These are phyloP conservation scores for Phaonia tiefii DNA, from an alignment of 2,888 invertebrate genomes.

Conservation along the genomic window DNA sequence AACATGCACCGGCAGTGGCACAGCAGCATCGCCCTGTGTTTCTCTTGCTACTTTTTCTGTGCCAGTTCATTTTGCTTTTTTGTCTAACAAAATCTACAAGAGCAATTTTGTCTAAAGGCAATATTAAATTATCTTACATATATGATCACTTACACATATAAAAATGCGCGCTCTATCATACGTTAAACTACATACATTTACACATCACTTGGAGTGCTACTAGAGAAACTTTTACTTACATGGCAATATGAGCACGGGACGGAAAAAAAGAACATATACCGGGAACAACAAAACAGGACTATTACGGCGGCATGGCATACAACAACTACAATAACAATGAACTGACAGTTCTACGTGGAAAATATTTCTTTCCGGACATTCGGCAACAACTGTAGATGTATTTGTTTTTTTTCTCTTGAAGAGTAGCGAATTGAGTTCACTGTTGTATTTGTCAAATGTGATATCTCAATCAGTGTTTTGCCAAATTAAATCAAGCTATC, in stretches of 20 bases:
- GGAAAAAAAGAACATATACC: neutral
- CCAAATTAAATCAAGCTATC: too few species aligned
- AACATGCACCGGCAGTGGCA: constrained; percentile 42
- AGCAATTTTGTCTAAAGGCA: constrained; percentile 57
- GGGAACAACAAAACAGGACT: too few species aligned
- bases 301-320: neutral
- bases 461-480: too few species aligned
- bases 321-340: constrained; percentile 24
- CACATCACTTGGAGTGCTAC: constrained; percentile 22
- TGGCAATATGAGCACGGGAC: constrained; percentile 28
- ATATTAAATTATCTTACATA: constrained; percentile 63
- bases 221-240: constrained; percentile 56
- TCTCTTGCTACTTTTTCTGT: constrained; percentile 1
- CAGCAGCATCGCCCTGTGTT: constrained; percentile 7
- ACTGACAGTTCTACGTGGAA: neutral
- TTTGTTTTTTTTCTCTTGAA: constrained; percentile 5
- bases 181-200: neutral
- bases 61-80: constrained; percentile 1
- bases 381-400: constrained; percentile 57
- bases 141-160: constrained; percentile 14
- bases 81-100: constrained; percentile 29
- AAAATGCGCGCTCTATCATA: constrained; percentile 5
- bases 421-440: neutral
- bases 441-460: too few species aligned
- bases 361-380: constrained; percentile 54